These are phyloP conservation scores for Limenitis arthemis DNA, from an alignment of 2,888 invertebrate genomes.

Conservation along the genomic window DNA sequence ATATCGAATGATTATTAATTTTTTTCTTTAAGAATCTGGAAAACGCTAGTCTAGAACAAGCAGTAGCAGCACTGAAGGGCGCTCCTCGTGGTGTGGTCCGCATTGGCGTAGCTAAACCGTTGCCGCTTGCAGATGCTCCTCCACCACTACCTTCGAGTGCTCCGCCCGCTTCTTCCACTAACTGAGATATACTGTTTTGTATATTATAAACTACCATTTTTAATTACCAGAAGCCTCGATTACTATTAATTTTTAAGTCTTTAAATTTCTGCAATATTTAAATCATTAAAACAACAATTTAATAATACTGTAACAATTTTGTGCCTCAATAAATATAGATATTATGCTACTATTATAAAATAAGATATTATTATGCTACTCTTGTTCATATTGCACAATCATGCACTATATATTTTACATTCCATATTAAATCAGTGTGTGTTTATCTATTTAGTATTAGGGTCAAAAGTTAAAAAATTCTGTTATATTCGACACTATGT, in stretches of 20 bases:
- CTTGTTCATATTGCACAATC: too few species aligned
- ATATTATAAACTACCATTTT: not conserved
- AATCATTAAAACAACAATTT: too few species aligned
- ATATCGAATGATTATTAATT: not conserved
- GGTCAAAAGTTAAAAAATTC: not conserved
- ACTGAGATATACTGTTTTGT: not conserved
- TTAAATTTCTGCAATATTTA: too few species aligned
- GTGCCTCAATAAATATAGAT: too few species aligned
- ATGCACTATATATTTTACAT: too few species aligned
- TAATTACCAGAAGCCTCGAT: too few species aligned
- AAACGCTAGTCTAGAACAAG: constrained; percentile 96
- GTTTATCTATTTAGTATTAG: not conserved
- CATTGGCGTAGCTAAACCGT: constrained; percentile 95
- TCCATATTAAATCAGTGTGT: too few species aligned
- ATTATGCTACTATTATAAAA: too few species aligned
- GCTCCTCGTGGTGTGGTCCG: constrained; percentile 95
- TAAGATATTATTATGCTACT: too few species aligned
- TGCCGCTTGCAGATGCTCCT: constrained; percentile 82
- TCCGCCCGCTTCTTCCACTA: constrained; percentile 33
- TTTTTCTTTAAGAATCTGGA: constrained; percentile 75
- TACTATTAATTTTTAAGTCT: too few species aligned
- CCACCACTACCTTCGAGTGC: constrained; percentile 50
- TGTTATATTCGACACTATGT: not conserved
- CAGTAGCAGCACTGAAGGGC: constrained; percentile 97
- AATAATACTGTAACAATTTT: too few species aligned